Evolutionary conservation across 2,888 invertebrate genomes (phyloP).

Genomic region (Colostygia pectinataria): DNA sequence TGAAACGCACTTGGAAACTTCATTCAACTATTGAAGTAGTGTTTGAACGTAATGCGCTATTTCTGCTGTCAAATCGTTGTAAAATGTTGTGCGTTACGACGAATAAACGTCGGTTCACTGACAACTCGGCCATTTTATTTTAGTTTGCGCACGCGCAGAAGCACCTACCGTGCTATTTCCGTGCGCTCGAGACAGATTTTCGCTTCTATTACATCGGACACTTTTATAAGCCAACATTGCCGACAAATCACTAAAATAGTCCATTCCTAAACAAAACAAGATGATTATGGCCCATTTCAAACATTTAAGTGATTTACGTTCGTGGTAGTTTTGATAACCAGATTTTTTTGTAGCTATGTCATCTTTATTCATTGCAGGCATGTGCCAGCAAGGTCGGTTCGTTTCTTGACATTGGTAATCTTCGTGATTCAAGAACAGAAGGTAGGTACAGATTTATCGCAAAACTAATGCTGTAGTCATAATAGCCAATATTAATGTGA

Average conservation of each 20-base stretch:
- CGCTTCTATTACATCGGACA: conserved; percentile 59
- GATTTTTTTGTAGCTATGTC: conserved; percentile 55
- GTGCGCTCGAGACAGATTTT: conserved; percentile 64
- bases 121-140: conserved; percentile 66
- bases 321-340: conserved; percentile 65
- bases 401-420: conserved; percentile 36
- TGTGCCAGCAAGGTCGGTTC: conserved; percentile 55
- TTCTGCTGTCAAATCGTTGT: conserved; percentile 57
- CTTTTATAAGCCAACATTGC: conserved; percentile 71
- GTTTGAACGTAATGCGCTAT: conserved; percentile 49
- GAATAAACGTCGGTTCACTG: conserved; percentile 59
- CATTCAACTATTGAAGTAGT: conserved; percentile 53
- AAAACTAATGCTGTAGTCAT: background rate
- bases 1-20: conserved; percentile 44
- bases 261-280: conserved; percentile 75
- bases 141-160: conserved; percentile 53
- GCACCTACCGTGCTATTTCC: conserved; percentile 67
- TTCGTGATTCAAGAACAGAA: conserved; percentile 18
- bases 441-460: conserved; percentile 13
- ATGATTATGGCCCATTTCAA: conserved; percentile 74
- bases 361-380: conserved; percentile 57
- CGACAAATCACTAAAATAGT: conserved; percentile 75
- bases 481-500: too few species aligned
- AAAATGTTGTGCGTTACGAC: conserved; percentile 56
- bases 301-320: conserved; percentile 72